phyloP scores from a whole-genome alignment of 2,888 invertebrate species.

The Melieria omissa region DNA sequence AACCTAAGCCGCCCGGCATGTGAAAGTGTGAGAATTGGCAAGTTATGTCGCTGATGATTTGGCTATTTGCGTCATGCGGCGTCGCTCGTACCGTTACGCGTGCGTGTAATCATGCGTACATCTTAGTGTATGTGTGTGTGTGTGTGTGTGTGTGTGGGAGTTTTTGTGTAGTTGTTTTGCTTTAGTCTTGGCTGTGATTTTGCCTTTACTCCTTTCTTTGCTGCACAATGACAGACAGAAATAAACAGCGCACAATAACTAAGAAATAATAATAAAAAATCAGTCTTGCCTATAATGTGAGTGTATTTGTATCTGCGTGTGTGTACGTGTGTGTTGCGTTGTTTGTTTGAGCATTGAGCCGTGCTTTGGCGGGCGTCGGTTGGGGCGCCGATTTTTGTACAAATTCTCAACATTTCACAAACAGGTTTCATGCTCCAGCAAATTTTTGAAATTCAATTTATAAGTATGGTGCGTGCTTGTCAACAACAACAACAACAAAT shows the following conservation, averaged over 20 bases:
- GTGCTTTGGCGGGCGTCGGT: constrained; percentile 4
- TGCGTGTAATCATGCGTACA: background rate
- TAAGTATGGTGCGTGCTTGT: background rate
- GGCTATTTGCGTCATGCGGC: background rate
- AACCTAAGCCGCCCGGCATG: background rate
- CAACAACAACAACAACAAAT: no score
- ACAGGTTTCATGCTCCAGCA: constrained; percentile 65
- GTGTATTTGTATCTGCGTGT: background rate
- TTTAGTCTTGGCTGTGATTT: constrained; percentile 20
- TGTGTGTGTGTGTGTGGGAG: background rate
- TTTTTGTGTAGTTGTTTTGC: background rate
- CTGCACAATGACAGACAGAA: constrained; percentile 54
- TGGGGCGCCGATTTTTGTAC: constrained; percentile 21
- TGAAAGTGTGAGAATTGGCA: constrained; percentile 13
- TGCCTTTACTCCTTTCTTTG: background rate
- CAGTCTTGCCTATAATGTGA: no score
- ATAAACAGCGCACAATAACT: constrained; percentile 16
- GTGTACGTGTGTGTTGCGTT: background rate
- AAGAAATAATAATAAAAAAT: no score
- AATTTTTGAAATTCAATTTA: constrained; percentile 60
- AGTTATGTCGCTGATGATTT: constrained; percentile 25
- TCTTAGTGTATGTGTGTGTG: background rate
- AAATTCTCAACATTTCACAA: constrained; percentile 51
- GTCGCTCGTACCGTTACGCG: background rate
- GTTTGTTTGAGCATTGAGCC: background rate